These are phyloP conservation scores for Valencia hispanica DNA, from an alignment of 2,797 vertebrate species.

Conservation along the genomic window DNA sequence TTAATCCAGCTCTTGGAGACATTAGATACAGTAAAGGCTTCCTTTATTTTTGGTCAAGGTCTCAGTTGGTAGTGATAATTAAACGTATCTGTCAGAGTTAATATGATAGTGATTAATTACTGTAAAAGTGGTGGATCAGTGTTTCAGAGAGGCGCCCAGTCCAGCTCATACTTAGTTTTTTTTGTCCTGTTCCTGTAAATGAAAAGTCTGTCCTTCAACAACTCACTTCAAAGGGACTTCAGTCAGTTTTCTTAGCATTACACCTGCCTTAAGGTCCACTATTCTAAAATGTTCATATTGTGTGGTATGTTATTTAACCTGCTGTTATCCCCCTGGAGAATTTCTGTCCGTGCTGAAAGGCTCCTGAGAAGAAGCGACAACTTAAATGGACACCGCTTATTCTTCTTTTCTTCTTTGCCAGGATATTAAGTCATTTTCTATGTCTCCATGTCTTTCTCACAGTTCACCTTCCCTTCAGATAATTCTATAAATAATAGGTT, in stretches of 20 bases:
- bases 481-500: slow-evolving; percentile 41
- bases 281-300: not conserved
- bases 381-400: slow-evolving; percentile 22
- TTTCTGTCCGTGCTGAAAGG: slow-evolving; percentile 39
- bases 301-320: not conserved
- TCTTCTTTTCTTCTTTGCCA: slow-evolving; percentile 14
- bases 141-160: slow-evolving; percentile 24
- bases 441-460: slow-evolving; percentile 12
- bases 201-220: not conserved
- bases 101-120: slow-evolving; percentile 43
- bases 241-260: not conserved
- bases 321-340: not conserved
- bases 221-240: not conserved
- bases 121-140: slow-evolving; percentile 10
- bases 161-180: not conserved
- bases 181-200: not conserved
- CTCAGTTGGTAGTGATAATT: slow-evolving; percentile 38
- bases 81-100: slow-evolving; percentile 28
- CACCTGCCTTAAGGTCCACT: not conserved
- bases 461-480: slow-evolving; percentile 26
- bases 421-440: slow-evolving; percentile 38
- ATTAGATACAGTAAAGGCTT: slow-evolving; percentile 10
- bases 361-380: slow-evolving; percentile 24
- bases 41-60: slow-evolving; percentile 23
- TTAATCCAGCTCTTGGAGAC: not conserved